Conservation (phyloP, 2,797 vertebrate genomes). For the Catharus ustulatus region DNA sequence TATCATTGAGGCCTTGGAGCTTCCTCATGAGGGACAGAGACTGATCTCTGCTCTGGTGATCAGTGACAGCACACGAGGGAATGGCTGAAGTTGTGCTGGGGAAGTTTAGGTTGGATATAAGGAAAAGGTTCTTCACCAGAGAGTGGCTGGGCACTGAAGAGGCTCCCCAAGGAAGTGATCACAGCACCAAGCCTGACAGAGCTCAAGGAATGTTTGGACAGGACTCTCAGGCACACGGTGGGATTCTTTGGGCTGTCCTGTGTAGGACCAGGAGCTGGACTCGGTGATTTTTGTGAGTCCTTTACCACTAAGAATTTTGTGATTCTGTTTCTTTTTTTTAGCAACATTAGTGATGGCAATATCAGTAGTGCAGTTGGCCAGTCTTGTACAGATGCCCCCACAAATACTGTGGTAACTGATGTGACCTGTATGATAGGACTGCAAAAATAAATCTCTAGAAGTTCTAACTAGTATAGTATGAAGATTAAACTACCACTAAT, state of each 20-base stretch:
- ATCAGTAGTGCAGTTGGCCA: neutral
- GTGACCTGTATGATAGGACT: neutral
- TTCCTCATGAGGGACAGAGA: neutral
- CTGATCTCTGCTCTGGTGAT: neutral
- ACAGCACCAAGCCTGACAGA: neutral
- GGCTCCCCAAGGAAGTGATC: neutral
- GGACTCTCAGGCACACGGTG: neutral
- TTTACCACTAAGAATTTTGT: neutral
- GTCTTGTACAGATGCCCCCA: neutral
- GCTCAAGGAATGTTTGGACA: neutral
- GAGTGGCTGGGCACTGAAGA: neutral
- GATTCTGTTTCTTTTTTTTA: too few relatives aligned
- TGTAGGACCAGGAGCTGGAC: neutral
- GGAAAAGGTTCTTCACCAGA: neutral
- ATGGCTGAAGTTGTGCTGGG: neutral
- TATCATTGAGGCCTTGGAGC: neutral
- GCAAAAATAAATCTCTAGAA: neutral
- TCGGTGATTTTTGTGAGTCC: neutral
- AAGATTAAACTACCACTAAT: neutral
- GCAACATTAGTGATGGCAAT: neutral
- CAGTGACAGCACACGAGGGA: neutral
- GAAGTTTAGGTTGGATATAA: neutral
- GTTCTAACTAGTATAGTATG: neutral
- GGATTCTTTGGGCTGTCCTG: neutral
- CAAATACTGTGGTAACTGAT: neutral